A percentile compares a stretch with the other conserved stretches of the same genome.
phyloP scores from a whole-genome alignment of 2,797 vertebrate species.

The Rhabdomys pumilio region DNA sequence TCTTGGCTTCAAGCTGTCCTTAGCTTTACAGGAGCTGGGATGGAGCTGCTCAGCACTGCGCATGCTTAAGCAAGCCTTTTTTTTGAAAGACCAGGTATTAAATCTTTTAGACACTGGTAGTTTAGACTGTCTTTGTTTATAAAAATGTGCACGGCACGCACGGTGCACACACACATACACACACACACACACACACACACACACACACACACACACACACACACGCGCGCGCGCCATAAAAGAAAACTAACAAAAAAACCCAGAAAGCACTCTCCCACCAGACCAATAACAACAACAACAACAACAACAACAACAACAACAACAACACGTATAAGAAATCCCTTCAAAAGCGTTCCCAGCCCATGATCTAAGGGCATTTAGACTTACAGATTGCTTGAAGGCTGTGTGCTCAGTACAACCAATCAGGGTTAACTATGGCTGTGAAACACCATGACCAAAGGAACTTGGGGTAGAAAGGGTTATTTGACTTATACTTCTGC shows the following conservation, averaged over 20 bases:
- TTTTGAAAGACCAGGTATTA: slow-evolving; percentile 44
- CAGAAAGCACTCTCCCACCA: not conserved
- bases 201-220: not conserved
- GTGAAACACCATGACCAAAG: not conserved
- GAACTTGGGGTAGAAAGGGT: not conserved
- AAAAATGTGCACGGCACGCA: no score
- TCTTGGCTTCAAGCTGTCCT: not conserved
- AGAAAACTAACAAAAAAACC: not conserved
- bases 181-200: not conserved
- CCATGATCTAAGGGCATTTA: not conserved
- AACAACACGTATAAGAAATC: not conserved
- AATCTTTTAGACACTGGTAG: slow-evolving; percentile 3
- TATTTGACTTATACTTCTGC: no score
- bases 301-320: not conserved
- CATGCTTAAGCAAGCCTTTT: not conserved
- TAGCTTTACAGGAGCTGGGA: not conserved
- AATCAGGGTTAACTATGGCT: not conserved
- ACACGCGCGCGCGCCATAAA: not conserved
- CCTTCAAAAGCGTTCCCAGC: not conserved
- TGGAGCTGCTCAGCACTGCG: no score
- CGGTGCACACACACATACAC: no score
- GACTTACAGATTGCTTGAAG: not conserved
- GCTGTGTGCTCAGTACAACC: not conserved
- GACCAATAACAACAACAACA: not conserved
- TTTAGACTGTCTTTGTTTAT: not conserved